Conservation (phyloP, 2,113 vertebrate genomes). For the Proteles cristata region DNA sequence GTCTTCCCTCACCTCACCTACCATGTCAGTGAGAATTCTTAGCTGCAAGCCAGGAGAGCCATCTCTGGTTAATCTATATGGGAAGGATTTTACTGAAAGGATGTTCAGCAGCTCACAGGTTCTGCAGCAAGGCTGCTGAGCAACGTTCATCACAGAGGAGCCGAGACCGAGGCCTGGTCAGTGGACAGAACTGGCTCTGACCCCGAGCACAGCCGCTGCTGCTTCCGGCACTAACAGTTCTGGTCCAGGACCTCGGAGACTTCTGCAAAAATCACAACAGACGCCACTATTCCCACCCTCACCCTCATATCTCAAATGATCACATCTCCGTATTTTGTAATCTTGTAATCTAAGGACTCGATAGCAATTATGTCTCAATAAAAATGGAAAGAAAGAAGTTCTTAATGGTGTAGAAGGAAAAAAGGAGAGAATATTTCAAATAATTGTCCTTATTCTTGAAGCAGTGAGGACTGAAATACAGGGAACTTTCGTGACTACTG, state of each 20-base stretch:
- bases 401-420: neutral
- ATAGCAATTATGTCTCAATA: neutral
- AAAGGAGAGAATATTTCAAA: neutral
- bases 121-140: neutral
- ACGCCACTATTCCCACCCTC: neutral
- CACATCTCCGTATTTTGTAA: neutral
- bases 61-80: neutral
- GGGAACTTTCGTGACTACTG: neutral
- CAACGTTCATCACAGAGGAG: neutral
- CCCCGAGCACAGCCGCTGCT: neutral
- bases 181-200: fast-evolving
- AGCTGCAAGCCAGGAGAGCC: neutral
- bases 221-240: neutral
- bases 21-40: neutral
- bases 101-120: neutral
- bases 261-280: neutral
- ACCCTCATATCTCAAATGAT: neutral
- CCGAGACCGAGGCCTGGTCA: too few species aligned
- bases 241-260: too few species aligned
- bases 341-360: neutral
- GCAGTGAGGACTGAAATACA: neutral
- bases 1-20: neutral
- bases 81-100: neutral
- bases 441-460: neutral
- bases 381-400: neutral